Base-by-base conservation (phyloP, 2,888 invertebrate species). In the Lepidocyrtinus sp. region DNA sequence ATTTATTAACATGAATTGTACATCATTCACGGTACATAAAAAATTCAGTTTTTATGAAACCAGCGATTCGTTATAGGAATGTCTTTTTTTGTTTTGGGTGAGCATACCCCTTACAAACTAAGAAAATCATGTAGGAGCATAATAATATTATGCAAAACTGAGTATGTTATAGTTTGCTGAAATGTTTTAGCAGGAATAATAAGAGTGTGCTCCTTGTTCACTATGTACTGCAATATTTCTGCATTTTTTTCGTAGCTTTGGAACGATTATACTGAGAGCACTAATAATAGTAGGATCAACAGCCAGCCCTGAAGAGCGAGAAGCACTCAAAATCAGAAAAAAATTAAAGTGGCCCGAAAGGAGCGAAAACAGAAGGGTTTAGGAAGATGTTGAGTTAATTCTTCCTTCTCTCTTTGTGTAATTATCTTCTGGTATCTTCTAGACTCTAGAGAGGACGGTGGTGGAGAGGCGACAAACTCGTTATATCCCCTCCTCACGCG, bases 21-120 rank as follows among this genome's bases (percentile, higher is more conserved):
- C 55, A 71, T 76, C 36, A 63, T 63, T 68, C 68, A 68, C 22
- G 68, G 50, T 68, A 50, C 68, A 68, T 50, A 68, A 68, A 68
- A 68, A 68, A 21, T 17, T 36, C 55, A 36, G 36, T 22, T 68
- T 17, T 68, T 46, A n/a, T 22, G 27, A 7, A 24, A 17, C 45
- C 12, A 36, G 5, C 36, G 5, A 36, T 36, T 36, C 36, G 36
- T 7, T 36, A 36, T 36, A 36, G 12, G 36, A n/a, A n/a, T 46
- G 17, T 2, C 50, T 9, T 68, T 50, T 26, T 59, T 17, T 7
- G 19, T 59, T 61, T n/a, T 70, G 70, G 24, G 25, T 69, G 24
- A 50, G 46, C 67, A 46, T 67, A 36, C 12, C 12, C 12, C 36
- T 5, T 36, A n/a, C 36, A 12, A 36, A 36, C 36, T 12, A 36